These are phyloP conservation scores for Tenrec ecaudatus DNA, from an alignment of 2,113 vertebrate species.

Conservation along the genomic window DNA sequence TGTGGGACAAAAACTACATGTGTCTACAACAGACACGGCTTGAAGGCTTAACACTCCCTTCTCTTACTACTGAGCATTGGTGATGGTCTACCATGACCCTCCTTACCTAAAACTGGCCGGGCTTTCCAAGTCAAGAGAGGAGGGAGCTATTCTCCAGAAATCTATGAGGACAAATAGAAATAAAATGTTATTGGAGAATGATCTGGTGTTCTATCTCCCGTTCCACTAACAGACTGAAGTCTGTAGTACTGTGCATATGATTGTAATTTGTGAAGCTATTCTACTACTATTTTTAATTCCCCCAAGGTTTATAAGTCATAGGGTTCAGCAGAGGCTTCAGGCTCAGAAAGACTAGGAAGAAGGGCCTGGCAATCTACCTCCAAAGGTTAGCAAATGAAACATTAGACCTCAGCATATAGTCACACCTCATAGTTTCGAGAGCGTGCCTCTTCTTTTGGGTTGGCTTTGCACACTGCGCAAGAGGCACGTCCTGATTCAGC, in stretches of 20 bases:
- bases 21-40: neutral
- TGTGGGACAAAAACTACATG: neutral
- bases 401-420: neutral
- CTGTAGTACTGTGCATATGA: neutral
- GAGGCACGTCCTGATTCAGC: neutral
- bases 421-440: no score
- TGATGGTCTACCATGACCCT: neutral
- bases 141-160: neutral
- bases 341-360: neutral
- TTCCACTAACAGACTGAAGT: no score
- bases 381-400: neutral
- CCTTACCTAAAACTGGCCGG: neutral
- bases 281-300: neutral
- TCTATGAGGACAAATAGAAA: neutral
- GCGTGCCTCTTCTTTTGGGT: neutral
- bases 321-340: neutral
- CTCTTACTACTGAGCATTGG: neutral
- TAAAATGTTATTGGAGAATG: neutral
- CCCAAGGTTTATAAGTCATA: neutral
- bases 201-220: no score
- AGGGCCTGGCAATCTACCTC: neutral
- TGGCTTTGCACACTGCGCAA: neutral
- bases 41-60: neutral
- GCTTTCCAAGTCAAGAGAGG: neutral
- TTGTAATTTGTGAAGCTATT: neutral